A percentile compares a stretch with the other conserved stretches of the same genome.
Evolutionary conservation across 2,113 vertebrate species (phyloP).

Genomic region (Misgurnus mizolepis): DNA sequence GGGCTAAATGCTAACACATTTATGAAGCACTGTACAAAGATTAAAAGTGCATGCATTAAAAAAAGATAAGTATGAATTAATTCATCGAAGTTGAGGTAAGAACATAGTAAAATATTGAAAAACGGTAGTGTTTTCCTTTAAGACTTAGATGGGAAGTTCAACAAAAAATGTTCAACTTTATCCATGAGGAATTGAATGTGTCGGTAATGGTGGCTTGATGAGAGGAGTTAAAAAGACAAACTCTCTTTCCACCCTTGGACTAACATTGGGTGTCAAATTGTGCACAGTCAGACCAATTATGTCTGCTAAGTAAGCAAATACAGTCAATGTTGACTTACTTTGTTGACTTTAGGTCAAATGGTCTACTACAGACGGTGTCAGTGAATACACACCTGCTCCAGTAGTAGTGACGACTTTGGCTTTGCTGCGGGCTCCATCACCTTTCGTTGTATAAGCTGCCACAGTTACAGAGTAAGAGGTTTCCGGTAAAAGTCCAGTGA

Average conservation of each 20-base stretch:
- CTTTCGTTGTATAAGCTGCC: slow-evolving; percentile 95
- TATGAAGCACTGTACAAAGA: too few species aligned
- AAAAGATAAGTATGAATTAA: too few species aligned
- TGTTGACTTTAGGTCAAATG: too few species aligned
- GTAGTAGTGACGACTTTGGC: slow-evolving; percentile 93
- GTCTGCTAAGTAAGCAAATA: background rate
- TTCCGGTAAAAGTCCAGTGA: slow-evolving; percentile 88
- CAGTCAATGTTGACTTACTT: background rate
- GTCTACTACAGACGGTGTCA: too few species aligned
- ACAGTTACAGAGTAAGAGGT: slow-evolving; percentile 95
- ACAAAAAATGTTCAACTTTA: background rate
- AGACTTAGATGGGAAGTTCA: too few species aligned
- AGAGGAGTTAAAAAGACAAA: background rate
- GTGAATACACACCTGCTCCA: slow-evolving; percentile 80
- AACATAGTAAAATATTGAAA: too few species aligned
- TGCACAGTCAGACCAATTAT: background rate
- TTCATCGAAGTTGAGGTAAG: too few species aligned
- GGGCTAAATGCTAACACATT: too few species aligned
- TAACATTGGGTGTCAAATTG: too few species aligned
- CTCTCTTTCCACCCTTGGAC: too few species aligned
- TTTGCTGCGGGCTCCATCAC: slow-evolving; percentile 95
- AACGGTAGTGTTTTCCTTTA: too few species aligned
- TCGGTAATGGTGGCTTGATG: background rate
- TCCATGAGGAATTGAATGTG: background rate
- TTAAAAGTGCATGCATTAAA: too few species aligned